Conservation (phyloP, 2,113 vertebrate genomes). For the Corapipo altera region DNA sequence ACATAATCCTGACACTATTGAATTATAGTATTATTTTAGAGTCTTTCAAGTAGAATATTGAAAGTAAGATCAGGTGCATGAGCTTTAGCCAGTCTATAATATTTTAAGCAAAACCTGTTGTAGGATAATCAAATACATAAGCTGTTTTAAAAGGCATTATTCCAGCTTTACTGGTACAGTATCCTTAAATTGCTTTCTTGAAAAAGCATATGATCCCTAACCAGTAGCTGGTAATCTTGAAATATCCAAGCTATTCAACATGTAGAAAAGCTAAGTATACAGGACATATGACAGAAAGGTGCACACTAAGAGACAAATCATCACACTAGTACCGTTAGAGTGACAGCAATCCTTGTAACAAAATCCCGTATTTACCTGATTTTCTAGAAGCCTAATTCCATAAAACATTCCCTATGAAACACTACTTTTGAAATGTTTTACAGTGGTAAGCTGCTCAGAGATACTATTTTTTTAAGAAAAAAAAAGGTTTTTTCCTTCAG, state of each 20-base stretch:
- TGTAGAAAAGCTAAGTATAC: background rate
- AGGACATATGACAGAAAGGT: background rate
- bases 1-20: background rate
- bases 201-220: background rate
- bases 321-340: background rate
- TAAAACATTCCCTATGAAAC: background rate
- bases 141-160: background rate
- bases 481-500: background rate
- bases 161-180: background rate
- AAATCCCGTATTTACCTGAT: background rate
- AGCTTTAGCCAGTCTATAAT: background rate
- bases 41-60: background rate
- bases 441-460: background rate
- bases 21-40: background rate
- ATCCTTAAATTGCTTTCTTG: background rate
- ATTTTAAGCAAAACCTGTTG: background rate
- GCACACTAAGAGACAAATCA: background rate
- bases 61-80: background rate
- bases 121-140: background rate
- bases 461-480: background rate
- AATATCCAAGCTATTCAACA: slow-evolving; percentile 4
- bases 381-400: background rate
- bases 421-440: background rate
- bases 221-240: background rate
- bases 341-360: background rate